These are phyloP conservation scores for Nibea albiflora DNA, from an alignment of 2,113 vertebrate genomes.

Conservation along the genomic window DNA sequence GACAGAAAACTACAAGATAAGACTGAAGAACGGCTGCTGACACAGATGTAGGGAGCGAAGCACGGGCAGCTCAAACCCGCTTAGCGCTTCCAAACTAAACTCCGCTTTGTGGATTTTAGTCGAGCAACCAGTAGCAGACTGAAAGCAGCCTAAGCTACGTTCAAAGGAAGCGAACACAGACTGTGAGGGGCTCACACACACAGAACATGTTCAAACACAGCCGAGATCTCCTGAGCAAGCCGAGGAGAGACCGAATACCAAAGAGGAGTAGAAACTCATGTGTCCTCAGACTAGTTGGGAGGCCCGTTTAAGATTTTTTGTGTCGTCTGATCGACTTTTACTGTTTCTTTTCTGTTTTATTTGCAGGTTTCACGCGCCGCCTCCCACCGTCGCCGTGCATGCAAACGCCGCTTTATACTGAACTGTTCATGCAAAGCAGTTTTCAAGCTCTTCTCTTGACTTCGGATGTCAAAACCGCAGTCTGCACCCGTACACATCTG, in stretches of 20 bases:
- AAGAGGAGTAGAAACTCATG: neutral
- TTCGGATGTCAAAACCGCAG: neutral
- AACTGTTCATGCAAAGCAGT: neutral
- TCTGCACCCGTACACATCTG: neutral
- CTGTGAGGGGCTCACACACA: slow-evolving; percentile 26
- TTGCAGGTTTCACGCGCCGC: neutral
- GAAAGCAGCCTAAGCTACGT: neutral
- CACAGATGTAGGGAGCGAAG: neutral
- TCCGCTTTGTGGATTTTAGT: neutral
- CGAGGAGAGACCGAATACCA: slow-evolving; percentile 34
- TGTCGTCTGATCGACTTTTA: too few species aligned
- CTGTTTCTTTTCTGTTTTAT: neutral
- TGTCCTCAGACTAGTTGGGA: neutral
- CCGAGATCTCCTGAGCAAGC: slow-evolving; percentile 8
- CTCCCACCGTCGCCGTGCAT: neutral
- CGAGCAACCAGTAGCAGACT: neutral
- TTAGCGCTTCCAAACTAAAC: neutral
- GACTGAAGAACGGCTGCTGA: neutral
- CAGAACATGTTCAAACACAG: slow-evolving; percentile 72
- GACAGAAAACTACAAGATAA: neutral
- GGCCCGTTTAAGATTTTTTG: neutral
- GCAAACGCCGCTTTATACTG: neutral
- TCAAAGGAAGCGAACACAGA: slow-evolving; percentile 28
- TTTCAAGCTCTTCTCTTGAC: neutral
- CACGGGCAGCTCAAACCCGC: neutral